Conservation (phyloP, 2,888 invertebrate species). For the Ceraclea dissimilis region DNA sequence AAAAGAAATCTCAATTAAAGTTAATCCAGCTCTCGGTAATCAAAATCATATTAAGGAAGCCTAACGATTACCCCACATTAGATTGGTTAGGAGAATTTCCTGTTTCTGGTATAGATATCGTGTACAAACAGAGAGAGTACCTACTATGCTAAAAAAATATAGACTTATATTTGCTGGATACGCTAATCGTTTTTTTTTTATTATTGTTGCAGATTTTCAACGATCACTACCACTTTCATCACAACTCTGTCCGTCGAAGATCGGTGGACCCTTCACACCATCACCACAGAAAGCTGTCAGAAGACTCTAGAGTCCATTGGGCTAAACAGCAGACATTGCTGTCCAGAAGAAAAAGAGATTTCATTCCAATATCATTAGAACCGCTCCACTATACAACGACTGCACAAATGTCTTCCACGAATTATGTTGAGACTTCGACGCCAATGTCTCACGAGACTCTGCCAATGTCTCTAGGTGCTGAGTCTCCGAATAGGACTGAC, state of each 20-base stretch:
- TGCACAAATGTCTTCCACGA: conserved; percentile 28
- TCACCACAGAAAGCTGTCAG: conserved; percentile 62
- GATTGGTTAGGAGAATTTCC: too few species aligned
- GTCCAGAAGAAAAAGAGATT: conserved; percentile 74
- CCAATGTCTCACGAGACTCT: not conserved
- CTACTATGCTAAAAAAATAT: too few species aligned
- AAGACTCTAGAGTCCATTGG: conserved; percentile 73
- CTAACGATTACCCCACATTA: too few species aligned
- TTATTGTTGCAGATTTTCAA: conserved; percentile 69
- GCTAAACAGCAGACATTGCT: conserved; percentile 75
- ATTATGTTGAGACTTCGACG: conserved; percentile 10
- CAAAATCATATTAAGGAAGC: too few species aligned
- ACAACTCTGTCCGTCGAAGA: conserved; percentile 69
- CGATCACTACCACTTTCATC: conserved; percentile 80
- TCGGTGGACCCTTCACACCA: conserved; percentile 63
- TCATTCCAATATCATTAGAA: conserved; percentile 42
- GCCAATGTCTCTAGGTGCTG: conserved; percentile 27
- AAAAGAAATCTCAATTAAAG: too few species aligned
- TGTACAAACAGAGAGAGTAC: too few species aligned
- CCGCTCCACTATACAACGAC: not conserved
- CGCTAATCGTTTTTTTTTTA: too few species aligned
- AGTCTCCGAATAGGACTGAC: conserved; percentile 22
- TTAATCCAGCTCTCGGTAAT: too few species aligned
- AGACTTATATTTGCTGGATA: too few species aligned
- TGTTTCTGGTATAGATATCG: too few species aligned